Evolutionary conservation across 1,140 invertebrate species (phyloP).

Genomic region (Rhizoglyphus robini): DNA sequence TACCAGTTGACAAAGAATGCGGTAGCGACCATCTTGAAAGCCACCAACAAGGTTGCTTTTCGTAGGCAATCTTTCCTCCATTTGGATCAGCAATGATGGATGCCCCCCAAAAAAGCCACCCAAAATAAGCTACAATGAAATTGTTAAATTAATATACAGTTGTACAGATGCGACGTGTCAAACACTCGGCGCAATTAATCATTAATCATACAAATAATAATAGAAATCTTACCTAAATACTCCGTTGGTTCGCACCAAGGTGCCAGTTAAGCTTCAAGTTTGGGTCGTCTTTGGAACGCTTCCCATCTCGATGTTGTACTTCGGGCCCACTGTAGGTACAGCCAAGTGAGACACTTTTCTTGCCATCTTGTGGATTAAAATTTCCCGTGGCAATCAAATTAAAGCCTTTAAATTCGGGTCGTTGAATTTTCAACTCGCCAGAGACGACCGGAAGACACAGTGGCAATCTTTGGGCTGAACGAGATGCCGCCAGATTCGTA

Average conservation of each 20-base stretch:
- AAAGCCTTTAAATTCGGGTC: not conserved
- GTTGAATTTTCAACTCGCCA: not conserved
- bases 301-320: not conserved
- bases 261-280: not conserved
- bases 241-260: not conserved
- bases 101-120: not conserved
- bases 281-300: not conserved
- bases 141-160: not conserved
- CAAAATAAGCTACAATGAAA: not conserved
- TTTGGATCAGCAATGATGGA: not conserved
- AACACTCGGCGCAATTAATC: too few relatives aligned
- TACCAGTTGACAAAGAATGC: slow-evolving; percentile 4
- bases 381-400: not conserved
- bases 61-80: not conserved
- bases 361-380: not conserved
- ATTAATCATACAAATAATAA: slow-evolving; percentile 5
- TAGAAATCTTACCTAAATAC: not conserved
- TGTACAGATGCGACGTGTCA: too few relatives aligned
- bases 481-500: not conserved
- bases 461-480: not conserved
- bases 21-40: not conserved
- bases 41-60: not conserved
- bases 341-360: not conserved
- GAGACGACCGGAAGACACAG: not conserved
- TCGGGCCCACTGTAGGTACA: not conserved